Base-by-base conservation (phyloP, 2,113 vertebrate genomes). In the Thomomys bottae region DNA sequence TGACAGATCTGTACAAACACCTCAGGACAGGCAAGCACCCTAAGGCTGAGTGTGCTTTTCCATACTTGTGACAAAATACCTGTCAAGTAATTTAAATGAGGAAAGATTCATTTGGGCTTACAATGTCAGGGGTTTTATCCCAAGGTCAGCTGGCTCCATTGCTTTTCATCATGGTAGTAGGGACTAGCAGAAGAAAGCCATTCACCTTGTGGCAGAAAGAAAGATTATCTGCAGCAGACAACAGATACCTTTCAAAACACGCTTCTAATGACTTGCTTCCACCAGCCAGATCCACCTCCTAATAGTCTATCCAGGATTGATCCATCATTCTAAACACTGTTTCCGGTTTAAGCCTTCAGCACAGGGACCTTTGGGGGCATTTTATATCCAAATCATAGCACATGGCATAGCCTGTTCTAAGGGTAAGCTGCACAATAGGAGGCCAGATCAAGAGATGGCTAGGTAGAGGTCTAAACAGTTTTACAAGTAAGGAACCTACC, bases 1-100 rank as follows among this genome's bases (percentile, higher is more conserved):
- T 34, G 8, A 8, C 17, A 30, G n/a, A 15, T 7, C 9, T 0
- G 18, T 1, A 17, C 24, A 6, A 15, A 30, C 32, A 42, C 38
- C 5, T 38, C 49, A 21, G 45, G 28, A 32, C 15, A 34, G 26
- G 34, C 45, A 71, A 70, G 42, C 24, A 70, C 45, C 34, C 64
- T 10, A 3, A 12, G 64, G 5, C 17, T 23, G 32, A 49, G 63
- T 45, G 21, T 7, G 2, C 42, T 18, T 28, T 49, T 34, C 80
- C 45, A 8, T 36, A 21, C 2, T 20, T 24, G 38, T 42, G 54
- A 79, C 34, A 30, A 38, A 45, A 75, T 70, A 18, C 10, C 32
- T 66, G 21, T 10, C 61, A n/a, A n/a, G n/a, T n/a, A n/a, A n/a
- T n/a, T n/a, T n/a, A n/a, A n/a, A n/a, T 30, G 18, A 40, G 30